Conservation (phyloP, 2,113 vertebrate genomes). For the Engystomops pustulosus region DNA sequence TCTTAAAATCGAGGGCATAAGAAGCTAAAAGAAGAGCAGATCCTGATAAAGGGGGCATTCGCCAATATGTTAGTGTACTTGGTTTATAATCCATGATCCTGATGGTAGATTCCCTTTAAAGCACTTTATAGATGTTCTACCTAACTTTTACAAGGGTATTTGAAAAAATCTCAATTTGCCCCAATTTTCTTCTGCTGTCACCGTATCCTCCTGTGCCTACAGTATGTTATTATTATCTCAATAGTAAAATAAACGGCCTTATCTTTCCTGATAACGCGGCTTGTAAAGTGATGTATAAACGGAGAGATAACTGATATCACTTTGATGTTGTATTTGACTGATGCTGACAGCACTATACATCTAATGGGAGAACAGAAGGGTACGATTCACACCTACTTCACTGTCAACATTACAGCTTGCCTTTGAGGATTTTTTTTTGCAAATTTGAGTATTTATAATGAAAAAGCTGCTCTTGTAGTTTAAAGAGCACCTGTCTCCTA, state of each 20-base stretch:
- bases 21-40: no score
- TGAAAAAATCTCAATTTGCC: neutral
- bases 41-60: no score
- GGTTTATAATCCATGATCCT: no score
- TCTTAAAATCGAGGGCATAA: no score
- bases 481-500: no score
- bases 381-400: neutral
- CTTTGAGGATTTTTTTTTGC: no score
- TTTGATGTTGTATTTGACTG: conserved; percentile 47
- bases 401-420: neutral
- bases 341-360: conserved; percentile 29
- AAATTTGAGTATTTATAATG: no score
- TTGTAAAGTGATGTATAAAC: conserved; percentile 47
- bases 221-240: conserved; percentile 41
- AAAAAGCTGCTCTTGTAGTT: no score
- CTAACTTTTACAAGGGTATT: neutral
- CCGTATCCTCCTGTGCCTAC: conserved; percentile 7
- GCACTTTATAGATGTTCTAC: neutral
- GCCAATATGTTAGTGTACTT: no score
- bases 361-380: conserved; percentile 26
- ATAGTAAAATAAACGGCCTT: conserved; percentile 43
- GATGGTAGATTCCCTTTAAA: no score
- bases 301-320: conserved; percentile 36
- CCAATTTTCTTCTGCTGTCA: neutral
- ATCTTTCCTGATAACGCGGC: conserved; percentile 41